Base-by-base conservation (phyloP, 2,797 vertebrate species). In the Pelochelys cantorii region DNA sequence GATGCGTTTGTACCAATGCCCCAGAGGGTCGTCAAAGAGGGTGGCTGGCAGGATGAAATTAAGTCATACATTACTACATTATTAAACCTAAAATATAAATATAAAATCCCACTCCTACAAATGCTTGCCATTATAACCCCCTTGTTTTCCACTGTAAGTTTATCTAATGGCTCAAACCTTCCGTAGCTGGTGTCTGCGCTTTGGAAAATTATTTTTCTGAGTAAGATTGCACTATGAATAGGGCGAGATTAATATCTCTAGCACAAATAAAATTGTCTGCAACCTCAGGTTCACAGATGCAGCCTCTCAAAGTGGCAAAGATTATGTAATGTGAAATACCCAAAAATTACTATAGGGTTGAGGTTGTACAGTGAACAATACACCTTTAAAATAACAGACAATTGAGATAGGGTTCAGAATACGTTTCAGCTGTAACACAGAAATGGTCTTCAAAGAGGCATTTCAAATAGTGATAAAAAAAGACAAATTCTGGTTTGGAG, bases 91-190 rank as follows among this genome's bases (percentile, higher is more conserved):
- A 48, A 8, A 8, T 48, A 48, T 48, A 48, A 48, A 48, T 48
- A 48, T 48, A 48, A 48, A 48, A 48, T 54, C 11, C 53, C 53
- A 54, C 53, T 15, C 53, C 53, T 54, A 15, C 93, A 56, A 42
- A 31, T 1, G 0, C 4, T 82, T 88, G 55, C 17, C 62, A 74
- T 74, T 77, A 52, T 37, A 78, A 23, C 77, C 3, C 31, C 4
- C 13, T 37, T 83, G 0, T 80, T 81, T 90, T 68, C 34, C 5
- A 12, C 0, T 83, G 18, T 83, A 81, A 59, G 17, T 82, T 91
- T 1, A 0, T 23, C 2, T 15, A 80, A 13, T 52, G 11, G 6
- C 75, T 93, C 34, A 17, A 84, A 14, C 4, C 2, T 2, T 56
- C 52, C 86, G 82, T 87, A n/a, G 54, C 84, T 27, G 12, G 6